Percentiles rank a stretch among this genome's conserved stretches.
phyloP scores from a whole-genome alignment of 2,888 invertebrate genomes.

The Taphrorychus bicolor region DNA sequence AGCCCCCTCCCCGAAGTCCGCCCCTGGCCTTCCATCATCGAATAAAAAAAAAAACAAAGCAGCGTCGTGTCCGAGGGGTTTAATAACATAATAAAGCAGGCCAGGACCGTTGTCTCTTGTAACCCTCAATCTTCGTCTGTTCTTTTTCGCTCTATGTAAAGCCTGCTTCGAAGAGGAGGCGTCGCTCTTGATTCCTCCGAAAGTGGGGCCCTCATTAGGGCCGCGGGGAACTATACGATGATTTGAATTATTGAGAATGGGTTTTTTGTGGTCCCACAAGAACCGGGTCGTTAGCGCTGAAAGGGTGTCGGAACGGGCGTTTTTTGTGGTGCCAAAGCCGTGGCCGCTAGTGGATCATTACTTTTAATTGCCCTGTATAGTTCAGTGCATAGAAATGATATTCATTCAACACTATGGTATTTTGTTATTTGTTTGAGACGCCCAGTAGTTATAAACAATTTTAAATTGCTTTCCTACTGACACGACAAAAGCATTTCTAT shows the following conservation, averaged over 20 bases:
- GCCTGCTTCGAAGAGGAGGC: background rate
- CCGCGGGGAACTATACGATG: conserved; percentile 4
- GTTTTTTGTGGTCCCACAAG: background rate
- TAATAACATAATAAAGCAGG: conserved; percentile 3
- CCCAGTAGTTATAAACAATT: no score
- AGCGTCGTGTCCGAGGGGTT: background rate
- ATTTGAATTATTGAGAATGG: conserved; percentile 2
- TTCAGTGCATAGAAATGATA: background rate
- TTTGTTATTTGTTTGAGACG: background rate
- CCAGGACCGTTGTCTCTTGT: background rate
- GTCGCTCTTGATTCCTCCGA: background rate
- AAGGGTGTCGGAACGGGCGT: background rate
- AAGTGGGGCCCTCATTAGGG: conserved; percentile 1
- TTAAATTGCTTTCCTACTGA: no score
- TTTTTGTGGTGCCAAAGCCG: no score
- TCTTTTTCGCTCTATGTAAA: no score
- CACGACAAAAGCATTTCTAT: no score
- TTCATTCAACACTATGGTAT: no score
- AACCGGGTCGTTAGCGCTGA: conserved; percentile 1
- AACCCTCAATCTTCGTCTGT: background rate
- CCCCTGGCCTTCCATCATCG: background rate
- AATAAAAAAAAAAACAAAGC: background rate
- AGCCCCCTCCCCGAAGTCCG: background rate
- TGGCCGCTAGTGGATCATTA: background rate
- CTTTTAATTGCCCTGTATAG: conserved; percentile 2